Evolutionary conservation across 2,797 vertebrate genomes (phyloP).

Genomic region (Anguilla pacifica): DNA sequence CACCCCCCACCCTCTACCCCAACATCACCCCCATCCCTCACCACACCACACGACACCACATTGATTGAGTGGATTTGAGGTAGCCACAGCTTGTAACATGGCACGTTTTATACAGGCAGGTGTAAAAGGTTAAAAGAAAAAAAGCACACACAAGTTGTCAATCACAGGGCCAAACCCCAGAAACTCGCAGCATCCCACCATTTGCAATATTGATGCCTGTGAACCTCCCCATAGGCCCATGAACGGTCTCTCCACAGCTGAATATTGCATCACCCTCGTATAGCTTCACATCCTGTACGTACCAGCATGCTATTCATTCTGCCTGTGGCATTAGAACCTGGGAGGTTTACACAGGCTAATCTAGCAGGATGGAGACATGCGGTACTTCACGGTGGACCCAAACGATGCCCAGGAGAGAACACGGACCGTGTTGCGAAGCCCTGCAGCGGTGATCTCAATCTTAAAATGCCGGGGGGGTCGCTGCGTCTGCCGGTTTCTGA

Average conservation of each 20-base stretch:
- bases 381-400: background rate
- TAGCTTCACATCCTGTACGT: background rate
- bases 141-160: background rate
- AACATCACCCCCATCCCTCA: no score
- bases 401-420: background rate
- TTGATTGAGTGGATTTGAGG: background rate
- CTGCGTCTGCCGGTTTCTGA: no score
- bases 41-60: no score
- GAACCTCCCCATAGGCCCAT: background rate
- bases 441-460: background rate
- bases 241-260: background rate
- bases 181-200: background rate
- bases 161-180: background rate
- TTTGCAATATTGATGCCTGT: background rate
- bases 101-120: background rate
- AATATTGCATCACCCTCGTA: slow-evolving; percentile 1
- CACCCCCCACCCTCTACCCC: no score
- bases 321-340: background rate
- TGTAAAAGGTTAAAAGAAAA: background rate
- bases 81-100: no score
- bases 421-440: background rate
- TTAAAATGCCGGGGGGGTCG: no score
- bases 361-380: background rate
- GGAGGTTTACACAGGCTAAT: background rate
- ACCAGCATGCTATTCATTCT: slow-evolving; percentile 6